Conservation (phyloP, 2,888 invertebrate species). For the Siphonodentalium dalli region DNA sequence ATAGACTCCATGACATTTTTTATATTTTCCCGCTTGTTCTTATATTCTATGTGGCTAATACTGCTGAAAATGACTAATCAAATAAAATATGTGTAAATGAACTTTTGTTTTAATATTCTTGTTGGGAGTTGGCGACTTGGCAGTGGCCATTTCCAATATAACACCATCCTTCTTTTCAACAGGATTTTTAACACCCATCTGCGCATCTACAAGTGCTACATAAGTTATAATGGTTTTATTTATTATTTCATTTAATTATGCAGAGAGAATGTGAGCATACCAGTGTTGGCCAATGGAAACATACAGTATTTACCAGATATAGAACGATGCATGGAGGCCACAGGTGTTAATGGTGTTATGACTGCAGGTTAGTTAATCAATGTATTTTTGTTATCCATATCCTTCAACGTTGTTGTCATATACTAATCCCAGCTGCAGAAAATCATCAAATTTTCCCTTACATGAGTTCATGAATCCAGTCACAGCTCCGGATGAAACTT, state of each 20-base stretch:
- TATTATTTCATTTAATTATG: slow-evolving; percentile 11
- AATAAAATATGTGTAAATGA: background rate
- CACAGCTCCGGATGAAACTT: too few relatives aligned
- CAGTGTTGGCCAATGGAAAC: slow-evolving; percentile 97
- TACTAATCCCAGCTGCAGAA: background rate
- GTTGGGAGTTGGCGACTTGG: too few relatives aligned
- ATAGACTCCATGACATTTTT: too few relatives aligned
- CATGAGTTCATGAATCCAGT: too few relatives aligned
- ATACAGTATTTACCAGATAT: slow-evolving; percentile 91
- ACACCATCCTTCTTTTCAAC: too few relatives aligned
- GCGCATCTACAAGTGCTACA: background rate
- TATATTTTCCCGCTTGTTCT: too few relatives aligned
- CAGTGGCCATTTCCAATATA: too few relatives aligned
- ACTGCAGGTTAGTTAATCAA: slow-evolving; percentile 64
- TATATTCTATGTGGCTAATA: too few relatives aligned
- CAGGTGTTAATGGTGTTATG: slow-evolving; percentile 77
- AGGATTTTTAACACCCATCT: background rate
- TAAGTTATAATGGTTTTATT: background rate
- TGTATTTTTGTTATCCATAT: background rate
- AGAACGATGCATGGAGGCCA: slow-evolving; percentile 81
- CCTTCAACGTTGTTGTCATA: background rate
- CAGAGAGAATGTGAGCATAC: slow-evolving; percentile 85
- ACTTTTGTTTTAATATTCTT: background rate
- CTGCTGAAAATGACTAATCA: background rate
- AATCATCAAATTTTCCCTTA: background rate